Evolutionary conservation across 2,113 vertebrate species (phyloP).

Genomic region (Sebastes schlegelii): DNA sequence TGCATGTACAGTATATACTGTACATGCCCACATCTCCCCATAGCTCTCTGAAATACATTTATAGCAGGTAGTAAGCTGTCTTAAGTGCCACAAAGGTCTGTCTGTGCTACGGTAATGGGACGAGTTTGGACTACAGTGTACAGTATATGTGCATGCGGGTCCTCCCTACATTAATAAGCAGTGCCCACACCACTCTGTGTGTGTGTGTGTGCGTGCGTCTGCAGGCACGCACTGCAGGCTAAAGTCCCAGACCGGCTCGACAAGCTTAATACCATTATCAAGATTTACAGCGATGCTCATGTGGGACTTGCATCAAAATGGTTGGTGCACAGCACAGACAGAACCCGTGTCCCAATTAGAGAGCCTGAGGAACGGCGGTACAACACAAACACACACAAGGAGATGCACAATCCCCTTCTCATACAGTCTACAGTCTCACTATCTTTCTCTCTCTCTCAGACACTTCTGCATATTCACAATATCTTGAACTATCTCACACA

Average conservation of each 20-base stretch:
- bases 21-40: background rate
- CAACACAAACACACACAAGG: conserved; percentile 26
- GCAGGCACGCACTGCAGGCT: conserved; percentile 37
- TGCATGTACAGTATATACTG: background rate
- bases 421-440: conserved; percentile 56
- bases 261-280: conserved; percentile 81
- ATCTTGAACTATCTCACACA: conserved; percentile 30
- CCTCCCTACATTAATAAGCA: conserved; percentile 53
- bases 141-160: conserved; percentile 26
- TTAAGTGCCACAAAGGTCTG: conserved; percentile 50
- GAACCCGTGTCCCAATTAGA: conserved; percentile 81
- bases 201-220: conserved; percentile 4
- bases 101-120: conserved; percentile 42
- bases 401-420: conserved; percentile 57
- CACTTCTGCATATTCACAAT: conserved; percentile 68
- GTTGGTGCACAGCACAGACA: conserved; percentile 69
- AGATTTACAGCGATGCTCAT: conserved; percentile 82
- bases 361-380: conserved; percentile 49
- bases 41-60: conserved; percentile 45
- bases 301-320: conserved; percentile 78
- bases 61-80: conserved; percentile 52
- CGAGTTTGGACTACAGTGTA: conserved; percentile 36
- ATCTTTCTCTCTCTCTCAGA: conserved; percentile 68
- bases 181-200: conserved; percentile 13
- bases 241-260: conserved; percentile 68